phyloP scores from a whole-genome alignment of 2,113 vertebrate species.

The Butorides virescens region DNA sequence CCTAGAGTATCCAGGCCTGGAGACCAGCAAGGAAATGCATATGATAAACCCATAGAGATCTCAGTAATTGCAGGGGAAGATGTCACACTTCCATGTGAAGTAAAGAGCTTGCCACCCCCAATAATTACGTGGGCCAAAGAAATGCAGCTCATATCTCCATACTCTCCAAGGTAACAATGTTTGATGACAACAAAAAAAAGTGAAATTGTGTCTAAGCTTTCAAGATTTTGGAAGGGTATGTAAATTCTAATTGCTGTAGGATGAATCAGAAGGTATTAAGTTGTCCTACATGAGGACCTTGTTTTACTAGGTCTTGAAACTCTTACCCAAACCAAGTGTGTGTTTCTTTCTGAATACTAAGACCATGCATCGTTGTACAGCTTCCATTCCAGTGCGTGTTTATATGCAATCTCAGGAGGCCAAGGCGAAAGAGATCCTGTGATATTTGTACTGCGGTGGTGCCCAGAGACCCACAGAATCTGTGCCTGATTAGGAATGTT shows the following conservation, averaged over 20 bases:
- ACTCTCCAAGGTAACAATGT: conserved; percentile 85
- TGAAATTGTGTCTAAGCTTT: not conserved
- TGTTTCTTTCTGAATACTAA: not conserved
- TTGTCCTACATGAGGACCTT: not conserved
- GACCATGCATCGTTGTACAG: not conserved
- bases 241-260: not conserved
- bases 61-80: conserved; percentile 84
- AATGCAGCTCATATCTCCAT: conserved; percentile 90
- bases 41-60: conserved; percentile 75
- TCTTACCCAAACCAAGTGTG: not conserved
- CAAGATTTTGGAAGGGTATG: not conserved
- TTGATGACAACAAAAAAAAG: not conserved
- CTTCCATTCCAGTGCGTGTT: not conserved
- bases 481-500: not conserved
- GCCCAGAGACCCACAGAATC: not conserved
- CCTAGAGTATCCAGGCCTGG: conserved; percentile 78
- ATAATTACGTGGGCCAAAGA: conserved; percentile 93
- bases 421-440: not conserved
- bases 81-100: conserved; percentile 88
- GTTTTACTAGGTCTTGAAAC: not conserved
- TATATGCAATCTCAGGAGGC: not conserved
- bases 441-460: not conserved
- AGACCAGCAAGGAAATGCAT: conserved; percentile 52
- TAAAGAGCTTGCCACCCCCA: conserved; percentile 89
- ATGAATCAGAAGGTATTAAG: not conserved